A percentile compares a stretch with the other conserved stretches of the same genome.
These are phyloP conservation scores for Ethmia dodecea DNA, from an alignment of 2,888 invertebrate genomes.

Conservation along the genomic window DNA sequence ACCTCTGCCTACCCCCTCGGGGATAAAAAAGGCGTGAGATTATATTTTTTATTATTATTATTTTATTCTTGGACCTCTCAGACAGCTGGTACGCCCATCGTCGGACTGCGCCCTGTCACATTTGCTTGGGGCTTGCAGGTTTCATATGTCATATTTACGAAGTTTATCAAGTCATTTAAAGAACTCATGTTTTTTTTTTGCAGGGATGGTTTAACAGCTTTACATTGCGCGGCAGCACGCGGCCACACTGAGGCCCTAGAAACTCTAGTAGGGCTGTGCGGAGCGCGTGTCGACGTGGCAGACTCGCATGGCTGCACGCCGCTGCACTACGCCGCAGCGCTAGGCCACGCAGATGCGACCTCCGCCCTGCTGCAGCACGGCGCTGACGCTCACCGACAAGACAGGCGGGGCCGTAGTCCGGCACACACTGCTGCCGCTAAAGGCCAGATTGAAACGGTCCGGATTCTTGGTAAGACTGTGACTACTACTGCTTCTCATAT, in stretches of 20 bases:
- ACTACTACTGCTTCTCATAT: too few relatives aligned
- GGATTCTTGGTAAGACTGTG: constrained; percentile 76
- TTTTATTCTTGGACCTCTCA: neutral
- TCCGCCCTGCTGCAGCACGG: constrained; percentile 91
- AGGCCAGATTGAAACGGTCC: constrained; percentile 93
- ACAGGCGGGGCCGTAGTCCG: constrained; percentile 93
- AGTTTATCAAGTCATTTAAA: too few relatives aligned
- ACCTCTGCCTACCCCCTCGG: too few relatives aligned
- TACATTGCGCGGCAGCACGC: constrained; percentile 97
- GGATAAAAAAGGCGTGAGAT: too few relatives aligned
- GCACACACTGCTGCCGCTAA: constrained; percentile 97
- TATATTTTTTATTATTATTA: neutral
- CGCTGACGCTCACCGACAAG: constrained; percentile 94
- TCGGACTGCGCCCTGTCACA: too few relatives aligned
- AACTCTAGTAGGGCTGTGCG: constrained; percentile 90
- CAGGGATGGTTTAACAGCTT: constrained; percentile 95
- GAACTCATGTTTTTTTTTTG: too few relatives aligned
- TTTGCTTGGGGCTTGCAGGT: too few relatives aligned
- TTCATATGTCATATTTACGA: too few relatives aligned
- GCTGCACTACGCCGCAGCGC: constrained; percentile 96
- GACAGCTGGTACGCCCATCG: too few relatives aligned
- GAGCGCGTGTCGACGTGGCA: constrained; percentile 91
- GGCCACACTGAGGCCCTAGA: constrained; percentile 96
- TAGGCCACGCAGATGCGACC: constrained; percentile 97
- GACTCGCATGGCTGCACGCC: constrained; percentile 98